Evolutionary conservation across 2,797 vertebrate genomes (phyloP), one percentile per base, ranked within the genome.

Genomic region (Pelobates cultripes): DNA sequence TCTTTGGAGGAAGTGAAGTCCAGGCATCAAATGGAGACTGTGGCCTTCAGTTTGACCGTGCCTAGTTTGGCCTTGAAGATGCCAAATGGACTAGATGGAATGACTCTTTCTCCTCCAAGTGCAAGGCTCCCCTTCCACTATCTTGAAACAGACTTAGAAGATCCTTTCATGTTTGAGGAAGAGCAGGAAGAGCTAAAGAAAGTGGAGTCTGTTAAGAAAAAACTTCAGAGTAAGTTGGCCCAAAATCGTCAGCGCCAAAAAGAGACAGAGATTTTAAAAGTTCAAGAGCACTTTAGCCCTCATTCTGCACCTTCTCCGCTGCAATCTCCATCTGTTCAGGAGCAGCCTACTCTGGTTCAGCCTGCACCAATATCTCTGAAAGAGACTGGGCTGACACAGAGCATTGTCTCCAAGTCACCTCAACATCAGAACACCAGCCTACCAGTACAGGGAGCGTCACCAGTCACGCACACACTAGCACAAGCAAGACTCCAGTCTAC

Each of bases 111-210:
- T 82, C 96, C 97, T n/a, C 96, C 96, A 9, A 96, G 95, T 87
- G 89, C 96, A 73, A 94, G 96, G 82, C 93, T 98, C 90, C 93
- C 94, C 82, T 89, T 94, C 85, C 95, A 96, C 88, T 96, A 97
- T 86, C 92, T 96, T 66, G 96, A 97, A 47, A 93, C 94, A 41
- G 97, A 98, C 84, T 91, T 97, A 87, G 94, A 98, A 87, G 98
- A 99, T 91, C 97, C 98, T 57, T 99, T 99, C 90, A 96, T 96
- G 93, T 98, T 99, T 92, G 96, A 96, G 0, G 97, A 97, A 86
- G 97, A 99, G 67, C 97, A 99, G 67, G 95, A 96, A 66, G 90
- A 94, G 83, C 89, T 94, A 85, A 96, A 93, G 91, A 98, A 96
- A 94, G 94, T 94, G 86, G 93, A 91, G 70, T 88, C 94, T 0